These are phyloP conservation scores for Tyto alba DNA, from an alignment of 2,113 vertebrate genomes.

Conservation along the genomic window DNA sequence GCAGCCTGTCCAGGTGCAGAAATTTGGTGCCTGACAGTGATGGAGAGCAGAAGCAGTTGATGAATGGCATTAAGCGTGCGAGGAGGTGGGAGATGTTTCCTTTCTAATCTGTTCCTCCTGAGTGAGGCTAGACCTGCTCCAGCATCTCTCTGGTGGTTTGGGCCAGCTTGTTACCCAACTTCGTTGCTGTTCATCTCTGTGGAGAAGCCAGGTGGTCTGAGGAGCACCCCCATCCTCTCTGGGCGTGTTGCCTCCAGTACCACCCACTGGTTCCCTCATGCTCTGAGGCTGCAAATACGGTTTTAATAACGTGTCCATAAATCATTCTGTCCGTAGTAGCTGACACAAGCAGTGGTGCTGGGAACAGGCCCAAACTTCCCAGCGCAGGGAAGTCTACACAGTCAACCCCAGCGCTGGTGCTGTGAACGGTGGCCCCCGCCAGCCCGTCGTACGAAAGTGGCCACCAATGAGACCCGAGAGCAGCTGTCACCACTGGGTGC, in stretches of 20 bases:
- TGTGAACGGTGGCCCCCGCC: accelerated
- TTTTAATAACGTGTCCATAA: not conserved
- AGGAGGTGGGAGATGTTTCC: not conserved
- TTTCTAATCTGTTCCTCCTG: not conserved
- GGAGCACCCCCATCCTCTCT: not conserved
- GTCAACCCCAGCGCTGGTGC: not conserved
- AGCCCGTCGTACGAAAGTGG: not conserved
- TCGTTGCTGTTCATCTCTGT: not conserved
- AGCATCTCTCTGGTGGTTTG: not conserved
- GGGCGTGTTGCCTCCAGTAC: not conserved
- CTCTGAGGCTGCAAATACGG: not conserved
- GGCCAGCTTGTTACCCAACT: not conserved
- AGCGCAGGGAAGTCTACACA: not conserved
- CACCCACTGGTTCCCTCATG: not conserved
- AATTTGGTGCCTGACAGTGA: not conserved
- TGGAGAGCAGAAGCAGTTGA: not conserved
- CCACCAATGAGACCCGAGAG: not conserved
- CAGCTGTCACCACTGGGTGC: not conserved
- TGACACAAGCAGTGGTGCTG: not conserved
- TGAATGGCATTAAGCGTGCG: accelerated
- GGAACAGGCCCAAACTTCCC: not conserved
- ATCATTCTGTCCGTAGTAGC: not conserved
- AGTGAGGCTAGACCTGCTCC: not conserved
- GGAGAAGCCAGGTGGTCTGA: not conserved
- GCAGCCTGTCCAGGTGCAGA: not conserved